Evolutionary conservation across 2,113 vertebrate species (phyloP).

Genomic region (Ctenomys sociabilis): DNA sequence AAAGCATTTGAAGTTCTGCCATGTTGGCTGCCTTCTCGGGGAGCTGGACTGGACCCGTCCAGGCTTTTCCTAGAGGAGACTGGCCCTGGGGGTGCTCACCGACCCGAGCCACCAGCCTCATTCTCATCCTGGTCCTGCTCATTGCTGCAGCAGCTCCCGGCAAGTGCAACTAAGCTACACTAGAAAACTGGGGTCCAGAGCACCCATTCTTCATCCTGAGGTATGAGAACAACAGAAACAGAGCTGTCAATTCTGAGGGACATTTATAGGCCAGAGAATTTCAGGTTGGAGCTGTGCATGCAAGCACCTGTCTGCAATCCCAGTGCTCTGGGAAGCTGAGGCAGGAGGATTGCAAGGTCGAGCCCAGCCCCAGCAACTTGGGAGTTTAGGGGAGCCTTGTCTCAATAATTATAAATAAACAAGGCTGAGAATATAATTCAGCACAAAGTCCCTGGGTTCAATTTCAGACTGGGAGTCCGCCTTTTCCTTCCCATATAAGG

Average conservation of each 20-base stretch:
- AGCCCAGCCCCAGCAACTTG: background rate
- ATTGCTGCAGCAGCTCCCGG: background rate
- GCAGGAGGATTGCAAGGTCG: background rate
- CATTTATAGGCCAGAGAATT: background rate
- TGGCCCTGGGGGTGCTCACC: background rate
- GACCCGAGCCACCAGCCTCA: background rate
- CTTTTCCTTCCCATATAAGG: background rate
- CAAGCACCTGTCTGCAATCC: background rate
- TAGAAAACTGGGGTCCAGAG: background rate
- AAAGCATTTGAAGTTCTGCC: constrained; percentile 63
- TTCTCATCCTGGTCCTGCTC: background rate
- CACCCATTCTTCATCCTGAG: background rate
- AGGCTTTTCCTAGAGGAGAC: background rate
- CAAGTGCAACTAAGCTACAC: background rate
- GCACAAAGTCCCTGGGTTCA: background rate
- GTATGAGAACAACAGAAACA: too few species aligned
- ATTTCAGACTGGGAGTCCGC: background rate
- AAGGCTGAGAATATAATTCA: background rate
- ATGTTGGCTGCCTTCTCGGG: constrained; percentile 58
- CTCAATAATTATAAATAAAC: background rate
- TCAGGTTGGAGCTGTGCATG: background rate
- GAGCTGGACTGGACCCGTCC: background rate
- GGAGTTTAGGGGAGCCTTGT: background rate
- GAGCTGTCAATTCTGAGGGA: background rate
- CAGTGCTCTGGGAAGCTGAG: background rate